Percentiles rank a stretch among this genome's conserved stretches.
Conservation (phyloP, 2,113 vertebrate species). For the Amblyornis subalaris region DNA sequence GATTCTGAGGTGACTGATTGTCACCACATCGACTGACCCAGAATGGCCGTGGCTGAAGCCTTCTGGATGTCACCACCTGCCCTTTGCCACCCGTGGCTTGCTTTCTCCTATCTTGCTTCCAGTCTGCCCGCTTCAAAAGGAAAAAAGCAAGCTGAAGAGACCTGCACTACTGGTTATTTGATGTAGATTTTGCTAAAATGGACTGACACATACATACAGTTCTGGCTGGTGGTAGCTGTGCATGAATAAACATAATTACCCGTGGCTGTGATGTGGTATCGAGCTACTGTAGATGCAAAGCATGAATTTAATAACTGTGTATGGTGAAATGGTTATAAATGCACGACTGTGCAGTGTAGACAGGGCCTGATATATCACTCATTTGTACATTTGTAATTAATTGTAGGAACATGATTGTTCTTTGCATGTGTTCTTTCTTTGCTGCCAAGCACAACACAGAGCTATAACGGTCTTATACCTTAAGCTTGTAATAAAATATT, state of each 20-base stretch:
- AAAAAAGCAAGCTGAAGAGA: neutral
- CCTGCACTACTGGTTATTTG: neutral
- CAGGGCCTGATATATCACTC: slow-evolving; percentile 38
- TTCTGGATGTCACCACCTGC: neutral
- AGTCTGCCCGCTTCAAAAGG: neutral
- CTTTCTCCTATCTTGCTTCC: neutral
- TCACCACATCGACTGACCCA: neutral
- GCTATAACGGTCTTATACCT: slow-evolving; percentile 7
- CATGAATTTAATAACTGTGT: slow-evolving; percentile 11
- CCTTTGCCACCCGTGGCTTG: neutral
- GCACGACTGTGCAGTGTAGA: neutral
- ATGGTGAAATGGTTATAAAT: slow-evolving; percentile 33
- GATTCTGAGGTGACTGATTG: neutral
- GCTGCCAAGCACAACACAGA: slow-evolving; percentile 25
- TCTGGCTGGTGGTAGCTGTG: slow-evolving; percentile 16
- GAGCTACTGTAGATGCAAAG: slow-evolving; percentile 3
- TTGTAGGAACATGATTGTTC: slow-evolving; percentile 44
- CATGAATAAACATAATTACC: slow-evolving; percentile 38
- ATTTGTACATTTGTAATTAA: slow-evolving; percentile 58
- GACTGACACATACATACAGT: neutral
- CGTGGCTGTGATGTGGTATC: slow-evolving; percentile 19
- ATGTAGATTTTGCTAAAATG: slow-evolving; percentile 29
- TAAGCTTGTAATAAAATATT: slow-evolving; percentile 40
- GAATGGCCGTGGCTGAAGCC: neutral
- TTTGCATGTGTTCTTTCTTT: slow-evolving; percentile 39